A percentile compares a stretch with the other conserved stretches of the same genome.
phyloP scores from a whole-genome alignment of 2,888 invertebrate species.

The Drosophila neutralis region DNA sequence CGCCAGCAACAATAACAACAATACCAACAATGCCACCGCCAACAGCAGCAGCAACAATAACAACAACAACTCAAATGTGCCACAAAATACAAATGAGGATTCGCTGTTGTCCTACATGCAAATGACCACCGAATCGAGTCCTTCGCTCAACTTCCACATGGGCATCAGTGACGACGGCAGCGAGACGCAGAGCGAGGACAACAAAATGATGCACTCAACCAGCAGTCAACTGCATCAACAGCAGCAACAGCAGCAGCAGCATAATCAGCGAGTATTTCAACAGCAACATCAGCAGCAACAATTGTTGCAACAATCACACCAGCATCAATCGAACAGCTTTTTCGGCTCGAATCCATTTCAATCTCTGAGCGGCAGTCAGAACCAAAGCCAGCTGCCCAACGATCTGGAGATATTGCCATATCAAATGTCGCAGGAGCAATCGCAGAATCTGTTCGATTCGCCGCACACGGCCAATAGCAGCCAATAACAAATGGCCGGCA shows the following conservation, averaged over 20 bases:
- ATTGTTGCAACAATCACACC: slow-evolving; percentile 41
- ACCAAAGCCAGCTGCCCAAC: slow-evolving; percentile 76
- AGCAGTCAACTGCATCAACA: slow-evolving; percentile 46
- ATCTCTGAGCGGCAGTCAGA: slow-evolving; percentile 58
- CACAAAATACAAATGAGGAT: slow-evolving; percentile 78
- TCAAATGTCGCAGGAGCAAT: slow-evolving; percentile 85
- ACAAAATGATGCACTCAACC: slow-evolving; percentile 62
- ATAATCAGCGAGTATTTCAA: slow-evolving; percentile 33
- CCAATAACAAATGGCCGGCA: slow-evolving; percentile 47
- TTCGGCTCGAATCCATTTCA: slow-evolving; percentile 74
- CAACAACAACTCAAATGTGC: slow-evolving; percentile 56
- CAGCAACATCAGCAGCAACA: slow-evolving; percentile 56
- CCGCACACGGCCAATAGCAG: slow-evolving; percentile 67
- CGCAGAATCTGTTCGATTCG: slow-evolving; percentile 84
- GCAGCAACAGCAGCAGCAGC: slow-evolving; percentile 41
- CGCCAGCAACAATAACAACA: slow-evolving; percentile 24
- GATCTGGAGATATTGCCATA: slow-evolving; percentile 85
- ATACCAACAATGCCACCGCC: slow-evolving; percentile 24
- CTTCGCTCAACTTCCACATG: slow-evolving; percentile 82
- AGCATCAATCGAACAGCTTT: slow-evolving; percentile 63
- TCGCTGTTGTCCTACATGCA: slow-evolving; percentile 84
- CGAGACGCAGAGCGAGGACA: slow-evolving; percentile 78
- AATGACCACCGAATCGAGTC: slow-evolving; percentile 79
- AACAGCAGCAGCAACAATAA: slow-evolving; percentile 31
- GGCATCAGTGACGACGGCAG: slow-evolving; percentile 80